Conservation (phyloP, 2,113 vertebrate genomes). For the Bubalus kerabau region DNA sequence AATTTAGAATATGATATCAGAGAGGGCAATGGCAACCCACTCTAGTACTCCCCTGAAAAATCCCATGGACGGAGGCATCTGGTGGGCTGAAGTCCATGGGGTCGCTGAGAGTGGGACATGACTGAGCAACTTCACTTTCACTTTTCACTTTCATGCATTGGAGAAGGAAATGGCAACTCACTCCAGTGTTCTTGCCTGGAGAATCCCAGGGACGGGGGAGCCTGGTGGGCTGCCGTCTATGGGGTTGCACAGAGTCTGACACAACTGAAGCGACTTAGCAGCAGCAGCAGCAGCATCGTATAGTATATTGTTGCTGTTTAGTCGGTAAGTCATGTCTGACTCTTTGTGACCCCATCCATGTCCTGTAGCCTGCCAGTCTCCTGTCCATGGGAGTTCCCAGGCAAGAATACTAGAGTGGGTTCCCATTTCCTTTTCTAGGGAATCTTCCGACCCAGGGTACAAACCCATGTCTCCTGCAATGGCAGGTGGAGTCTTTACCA, state of each 20-base stretch:
- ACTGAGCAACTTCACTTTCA: background rate
- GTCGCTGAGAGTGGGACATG: rapidly evolving
- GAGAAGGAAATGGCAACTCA: background rate
- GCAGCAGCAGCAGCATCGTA: background rate
- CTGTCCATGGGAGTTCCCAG: background rate
- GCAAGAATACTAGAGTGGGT: background rate
- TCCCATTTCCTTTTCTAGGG: background rate
- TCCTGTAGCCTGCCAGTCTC: background rate
- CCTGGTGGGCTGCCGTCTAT: background rate
- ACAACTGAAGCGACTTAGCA: background rate
- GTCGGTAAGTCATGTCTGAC: background rate
- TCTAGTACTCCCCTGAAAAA: background rate
- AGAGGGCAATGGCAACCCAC: background rate
- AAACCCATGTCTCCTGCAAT: background rate
- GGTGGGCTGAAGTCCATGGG: background rate
- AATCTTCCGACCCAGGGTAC: background rate
- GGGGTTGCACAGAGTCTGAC: background rate
- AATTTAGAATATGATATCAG: background rate
- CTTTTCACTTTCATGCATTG: background rate
- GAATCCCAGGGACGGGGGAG: rapidly evolving
- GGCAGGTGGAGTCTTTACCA: background rate
- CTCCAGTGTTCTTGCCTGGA: background rate
- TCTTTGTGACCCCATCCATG: background rate
- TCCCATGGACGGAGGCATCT: background rate
- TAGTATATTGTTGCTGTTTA: background rate